Percentiles rank a stretch among this genome's conserved stretches.
Evolutionary conservation across 2,113 vertebrate species (phyloP).

Genomic region (Podiceps cristatus): DNA sequence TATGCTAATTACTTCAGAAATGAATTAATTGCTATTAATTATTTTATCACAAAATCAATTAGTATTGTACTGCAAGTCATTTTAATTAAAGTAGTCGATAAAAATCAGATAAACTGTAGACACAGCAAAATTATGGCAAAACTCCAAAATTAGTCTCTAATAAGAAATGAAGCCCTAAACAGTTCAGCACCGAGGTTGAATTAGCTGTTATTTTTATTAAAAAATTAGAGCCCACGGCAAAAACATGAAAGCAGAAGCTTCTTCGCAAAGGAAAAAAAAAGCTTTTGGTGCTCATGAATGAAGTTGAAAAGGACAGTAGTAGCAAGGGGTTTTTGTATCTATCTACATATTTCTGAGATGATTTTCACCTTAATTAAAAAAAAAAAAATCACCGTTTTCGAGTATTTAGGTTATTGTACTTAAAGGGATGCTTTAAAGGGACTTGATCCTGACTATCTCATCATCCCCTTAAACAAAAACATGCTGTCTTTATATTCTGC

Average conservation of each 20-base stretch:
- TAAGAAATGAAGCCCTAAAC: background rate
- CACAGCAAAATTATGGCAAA: constrained; percentile 52
- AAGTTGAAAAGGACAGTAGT: background rate
- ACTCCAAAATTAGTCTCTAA: constrained; percentile 41
- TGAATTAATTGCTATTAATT: constrained; percentile 74
- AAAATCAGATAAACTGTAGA: constrained; percentile 62
- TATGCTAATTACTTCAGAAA: constrained; percentile 57
- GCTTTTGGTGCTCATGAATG: background rate
- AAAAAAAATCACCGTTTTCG: background rate
- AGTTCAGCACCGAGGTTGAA: constrained; percentile 13
- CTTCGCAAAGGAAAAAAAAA: background rate
- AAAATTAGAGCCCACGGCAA: constrained; percentile 5
- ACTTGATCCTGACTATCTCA: background rate
- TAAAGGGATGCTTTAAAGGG: background rate
- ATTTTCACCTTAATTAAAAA: constrained; percentile 2
- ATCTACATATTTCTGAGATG: background rate
- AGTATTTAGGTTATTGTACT: background rate
- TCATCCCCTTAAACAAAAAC: background rate
- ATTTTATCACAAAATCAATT: constrained; percentile 77
- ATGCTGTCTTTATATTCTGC: background rate
- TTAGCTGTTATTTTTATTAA: constrained; percentile 51
- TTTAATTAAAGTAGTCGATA: constrained; percentile 74
- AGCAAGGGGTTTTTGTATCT: background rate
- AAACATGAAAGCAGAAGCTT: background rate
- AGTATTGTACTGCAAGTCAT: constrained; percentile 56